Percentiles rank a stretch among this genome's conserved stretches.
Conservation (phyloP, 2,888 invertebrate species). For the Argyra leucocephala region DNA sequence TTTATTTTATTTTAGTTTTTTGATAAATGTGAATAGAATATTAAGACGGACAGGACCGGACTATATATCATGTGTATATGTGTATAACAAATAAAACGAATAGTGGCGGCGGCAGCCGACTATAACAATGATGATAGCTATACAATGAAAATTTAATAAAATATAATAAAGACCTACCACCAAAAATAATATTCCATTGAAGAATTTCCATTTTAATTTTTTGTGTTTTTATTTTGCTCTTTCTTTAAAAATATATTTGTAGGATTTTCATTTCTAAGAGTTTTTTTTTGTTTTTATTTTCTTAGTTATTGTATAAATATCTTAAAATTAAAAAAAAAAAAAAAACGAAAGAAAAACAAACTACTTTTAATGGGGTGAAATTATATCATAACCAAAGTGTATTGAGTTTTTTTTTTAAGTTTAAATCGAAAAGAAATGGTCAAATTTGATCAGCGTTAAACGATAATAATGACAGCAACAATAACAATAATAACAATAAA, state of each 20-base stretch:
- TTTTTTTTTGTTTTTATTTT: not conserved
- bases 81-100: not conserved
- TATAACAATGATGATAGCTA: not conserved
- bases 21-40: conserved; percentile 6
- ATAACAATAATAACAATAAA: not conserved
- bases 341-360: not conserved
- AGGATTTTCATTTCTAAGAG: not conserved
- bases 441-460: conserved; percentile 6
- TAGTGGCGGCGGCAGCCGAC: not conserved
- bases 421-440: not conserved
- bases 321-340: not conserved
- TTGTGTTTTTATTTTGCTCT: not conserved
- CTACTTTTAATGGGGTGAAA: not conserved
- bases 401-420: not conserved
- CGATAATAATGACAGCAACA: conserved; percentile 1
- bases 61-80: not conserved
- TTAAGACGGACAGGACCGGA: not conserved
- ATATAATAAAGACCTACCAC: not conserved
- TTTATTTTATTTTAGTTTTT: conserved; percentile 2
- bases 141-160: not conserved
- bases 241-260: not conserved
- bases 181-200: not conserved
- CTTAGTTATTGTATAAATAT: not conserved
- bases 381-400: not conserved
- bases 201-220: not conserved